phyloP scores from a whole-genome alignment of 92 coral and sea anemone species.

The Paragorgia papillata region DNA sequence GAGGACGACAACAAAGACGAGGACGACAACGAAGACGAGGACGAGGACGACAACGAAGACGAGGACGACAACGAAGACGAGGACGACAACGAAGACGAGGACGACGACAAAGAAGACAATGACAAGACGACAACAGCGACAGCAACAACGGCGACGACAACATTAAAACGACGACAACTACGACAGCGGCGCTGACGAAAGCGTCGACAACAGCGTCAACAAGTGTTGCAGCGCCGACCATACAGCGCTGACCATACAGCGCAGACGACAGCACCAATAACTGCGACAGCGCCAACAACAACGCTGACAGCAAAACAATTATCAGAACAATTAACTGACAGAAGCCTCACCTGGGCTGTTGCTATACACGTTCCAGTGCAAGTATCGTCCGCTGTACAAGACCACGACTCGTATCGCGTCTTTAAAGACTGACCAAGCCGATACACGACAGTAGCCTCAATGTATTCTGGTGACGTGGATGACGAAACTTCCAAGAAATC shows the following conservation, averaged over 20 bases:
- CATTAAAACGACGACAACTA: too few species aligned
- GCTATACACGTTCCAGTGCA: constrained; percentile 76
- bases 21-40: background rate
- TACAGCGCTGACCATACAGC: background rate
- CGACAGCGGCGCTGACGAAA: background rate
- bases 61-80: background rate
- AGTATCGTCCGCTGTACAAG: constrained; percentile 58
- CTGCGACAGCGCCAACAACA: background rate
- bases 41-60: background rate
- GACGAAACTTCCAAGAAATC: constrained; percentile 58
- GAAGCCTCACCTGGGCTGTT: constrained; percentile 70
- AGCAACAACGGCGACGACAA: too few species aligned
- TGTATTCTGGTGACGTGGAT: constrained; percentile 50
- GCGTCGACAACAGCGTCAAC: background rate
- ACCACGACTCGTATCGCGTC: constrained; percentile 59
- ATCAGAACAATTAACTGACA: too few species aligned
- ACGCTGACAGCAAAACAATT: too few species aligned
- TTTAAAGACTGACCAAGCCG: constrained; percentile 61
- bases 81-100: background rate
- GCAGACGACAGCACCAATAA: background rate
- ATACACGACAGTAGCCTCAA: constrained; percentile 58
- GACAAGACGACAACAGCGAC: background rate
- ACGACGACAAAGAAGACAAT: background rate
- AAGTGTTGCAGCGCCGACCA: background rate
- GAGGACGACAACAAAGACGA: background rate